Base-by-base conservation (phyloP, 2,888 invertebrate genomes). In the Tyria jacobaeae region DNA sequence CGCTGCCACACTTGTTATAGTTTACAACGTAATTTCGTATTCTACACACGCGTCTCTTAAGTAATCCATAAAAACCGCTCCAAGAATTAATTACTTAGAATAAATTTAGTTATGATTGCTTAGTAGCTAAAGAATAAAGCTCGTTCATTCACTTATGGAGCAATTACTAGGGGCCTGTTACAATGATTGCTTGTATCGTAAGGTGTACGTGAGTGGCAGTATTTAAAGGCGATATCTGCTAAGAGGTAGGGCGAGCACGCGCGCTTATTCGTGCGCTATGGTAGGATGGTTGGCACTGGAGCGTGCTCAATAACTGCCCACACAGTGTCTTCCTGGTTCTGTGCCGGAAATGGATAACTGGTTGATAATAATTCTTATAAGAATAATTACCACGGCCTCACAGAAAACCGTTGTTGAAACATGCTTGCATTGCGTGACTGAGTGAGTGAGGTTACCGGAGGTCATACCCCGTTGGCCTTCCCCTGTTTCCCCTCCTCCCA, bases 71-170 rank as follows among this genome's bases (percentile, higher is more conserved):
- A 60, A 62, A 60, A 73, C 73, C 70, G 78, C 66, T 70, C 68
- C 53, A 25, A 52, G 51, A 57, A 66, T 72, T 76, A 80, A 80
- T 80, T 76, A 79, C 79, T 76, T 75, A 70, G 76, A 75, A 82
- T 82, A 82, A 71, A 82, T 83, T 82, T 79, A 77, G 79, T 82
- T 78, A 79, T 75, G 73, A 77, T 79, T 78, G 78, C 74, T 80
- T 77, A 81, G 85, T 83, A 82, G 84, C 79, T 71, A 54, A 56
- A 56, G 68, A 79, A 78, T 76, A 47, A 64, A 68, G 74, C 69
- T 63, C 75, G 91, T 92, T 90, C 91, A 86, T 92, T 92, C 91
- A 91, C 91, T 91, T 89, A 89, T 75, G 73, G 78, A 82, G 80
- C 83, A 89, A 89, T 88, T 87, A 89, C 85, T 50, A 34, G 50